These are phyloP conservation scores for Mythimna vitellina DNA, from an alignment of 2,888 invertebrate species.

Conservation along the genomic window DNA sequence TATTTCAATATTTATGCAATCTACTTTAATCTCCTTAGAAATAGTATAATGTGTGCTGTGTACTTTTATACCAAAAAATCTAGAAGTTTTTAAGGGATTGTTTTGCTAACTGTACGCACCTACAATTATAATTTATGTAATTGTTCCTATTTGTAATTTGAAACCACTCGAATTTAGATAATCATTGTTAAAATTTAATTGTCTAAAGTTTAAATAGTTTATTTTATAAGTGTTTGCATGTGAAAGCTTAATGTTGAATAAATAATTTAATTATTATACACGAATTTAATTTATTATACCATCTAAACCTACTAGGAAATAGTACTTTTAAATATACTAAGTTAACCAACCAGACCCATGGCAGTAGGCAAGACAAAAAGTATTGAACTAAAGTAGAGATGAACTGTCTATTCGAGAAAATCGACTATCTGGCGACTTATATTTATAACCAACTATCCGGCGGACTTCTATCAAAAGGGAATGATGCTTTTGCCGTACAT, in stretches of 20 bases:
- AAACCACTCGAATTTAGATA: conserved; percentile 68
- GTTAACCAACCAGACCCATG: neutral
- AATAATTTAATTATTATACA: conserved; percentile 54
- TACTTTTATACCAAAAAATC: conserved; percentile 47
- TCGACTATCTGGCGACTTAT: too few species aligned
- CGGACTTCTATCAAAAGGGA: too few species aligned
- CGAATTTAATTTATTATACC: conserved; percentile 34
- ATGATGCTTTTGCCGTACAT: too few species aligned
- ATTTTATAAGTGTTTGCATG: conserved; percentile 67
- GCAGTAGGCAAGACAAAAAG: conserved; percentile 6
- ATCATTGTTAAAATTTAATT: conserved; percentile 57
- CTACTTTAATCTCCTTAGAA: conserved; percentile 16
- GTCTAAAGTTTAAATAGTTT: conserved; percentile 52
- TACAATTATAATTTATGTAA: conserved; percentile 34
- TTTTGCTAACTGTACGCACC: conserved; percentile 42
- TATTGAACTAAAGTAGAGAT: neutral
- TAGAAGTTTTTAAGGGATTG: conserved; percentile 4
- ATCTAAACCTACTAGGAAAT: neutral
- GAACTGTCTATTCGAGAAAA: too few species aligned
- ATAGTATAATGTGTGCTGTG: conserved; percentile 29
- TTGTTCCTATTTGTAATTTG: conserved; percentile 62
- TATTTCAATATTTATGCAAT: neutral
- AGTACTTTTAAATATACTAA: neutral
- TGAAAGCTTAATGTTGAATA: conserved; percentile 66
- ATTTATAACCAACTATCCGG: too few species aligned